Base-by-base conservation (phyloP, 2,797 vertebrate genomes). In the Squalus acanthias region DNA sequence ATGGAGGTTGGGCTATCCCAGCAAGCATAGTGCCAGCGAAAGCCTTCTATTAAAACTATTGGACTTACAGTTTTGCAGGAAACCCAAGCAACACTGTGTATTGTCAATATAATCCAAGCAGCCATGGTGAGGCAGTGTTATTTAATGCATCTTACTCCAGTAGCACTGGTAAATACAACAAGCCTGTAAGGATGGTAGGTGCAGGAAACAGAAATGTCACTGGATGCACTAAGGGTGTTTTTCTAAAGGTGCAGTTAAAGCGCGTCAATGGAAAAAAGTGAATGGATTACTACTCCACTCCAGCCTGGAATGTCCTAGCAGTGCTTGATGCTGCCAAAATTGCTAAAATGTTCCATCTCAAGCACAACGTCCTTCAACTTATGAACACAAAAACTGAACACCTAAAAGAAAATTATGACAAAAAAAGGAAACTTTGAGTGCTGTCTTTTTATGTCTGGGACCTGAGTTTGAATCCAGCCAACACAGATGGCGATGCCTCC, bases 391-490 rank as follows among this genome's bases (percentile, higher is more conserved):
- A 69, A 17, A 69, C n/a, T 93, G 65, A 69, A 63, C 63, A 24
- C 20, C 46, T 85, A 93, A 93, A 69, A 93, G 65, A 93, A 67
- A 93, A 67, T 93, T 1, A 46, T 39, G 91, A 93, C 53, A 82
- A 65, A 93, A 67, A 93, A 69, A 69, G 91, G 91, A 93, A 93
- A 93, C 91, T 69, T 93, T 93, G 91, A 93, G 91, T n/a, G 46
- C 63, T 46, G 39, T 67, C 91, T 65, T 39, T 92, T 63, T 93
- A 69, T 10, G 63, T 69, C n/a, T 93, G 65, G 65, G n/a, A 26
- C 63, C 65, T 22, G n/a, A 93, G n/a, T 69, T 93, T 93, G n/a
- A 67, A 93, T 93, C 91, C 63, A 93, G n/a, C n/a, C 91, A 93
- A 67, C 65, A 69, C n/a, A 24, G 63, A 67, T 8, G 3, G 33